Percentiles rank a stretch among this genome's conserved stretches.
phyloP scores from a whole-genome alignment of 1,140 invertebrate species.

The Aphelinus certus region DNA sequence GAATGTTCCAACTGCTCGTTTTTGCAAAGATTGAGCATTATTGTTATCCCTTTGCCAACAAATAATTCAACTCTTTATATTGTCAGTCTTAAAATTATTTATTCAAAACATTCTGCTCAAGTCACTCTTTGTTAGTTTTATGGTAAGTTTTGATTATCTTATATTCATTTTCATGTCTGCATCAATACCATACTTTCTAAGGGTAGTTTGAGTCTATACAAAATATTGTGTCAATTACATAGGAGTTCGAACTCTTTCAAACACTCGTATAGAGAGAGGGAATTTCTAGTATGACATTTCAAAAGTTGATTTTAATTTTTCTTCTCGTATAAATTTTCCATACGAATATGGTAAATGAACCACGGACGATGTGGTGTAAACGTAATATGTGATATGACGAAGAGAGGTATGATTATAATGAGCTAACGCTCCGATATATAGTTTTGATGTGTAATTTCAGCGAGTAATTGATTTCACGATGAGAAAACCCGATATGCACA shows the following conservation, averaged over 20 bases:
- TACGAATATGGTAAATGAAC: not conserved
- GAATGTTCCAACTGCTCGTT: not conserved
- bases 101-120: not conserved
- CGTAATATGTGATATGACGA: slow-evolving; percentile 25
- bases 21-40: slow-evolving; percentile 16
- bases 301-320: too few species aligned
- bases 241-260: too few species aligned
- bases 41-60: not conserved
- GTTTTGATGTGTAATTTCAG: slow-evolving; percentile 10
- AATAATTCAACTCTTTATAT: not conserved
- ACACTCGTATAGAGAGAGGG: too few species aligned
- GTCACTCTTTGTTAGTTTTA: slow-evolving; percentile 4
- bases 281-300: too few species aligned
- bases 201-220: too few species aligned
- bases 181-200: too few species aligned
- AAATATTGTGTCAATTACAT: too few species aligned
- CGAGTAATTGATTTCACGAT: too few species aligned
- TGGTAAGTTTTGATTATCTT: not conserved
- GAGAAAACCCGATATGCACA: too few species aligned
- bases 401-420: slow-evolving; percentile 17
- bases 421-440: slow-evolving; percentile 6
- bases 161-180: not conserved
- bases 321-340: too few species aligned
- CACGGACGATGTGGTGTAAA: slow-evolving; percentile 9
- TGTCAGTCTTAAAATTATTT: slow-evolving; percentile 22